phyloP scores from a whole-genome alignment of 2,797 vertebrate genomes.

The Amblyopsis hoosieri region DNA sequence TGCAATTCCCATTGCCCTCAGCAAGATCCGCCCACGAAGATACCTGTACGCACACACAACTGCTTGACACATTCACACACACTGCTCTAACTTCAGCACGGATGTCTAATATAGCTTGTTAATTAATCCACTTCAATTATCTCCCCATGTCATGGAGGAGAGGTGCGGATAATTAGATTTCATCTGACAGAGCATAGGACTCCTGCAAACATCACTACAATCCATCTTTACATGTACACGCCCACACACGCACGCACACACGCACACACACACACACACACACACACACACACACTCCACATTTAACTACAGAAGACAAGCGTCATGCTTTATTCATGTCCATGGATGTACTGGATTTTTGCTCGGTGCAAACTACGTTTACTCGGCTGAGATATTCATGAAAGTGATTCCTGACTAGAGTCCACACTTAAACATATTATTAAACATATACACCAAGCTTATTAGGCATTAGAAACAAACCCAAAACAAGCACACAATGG shows the following conservation, averaged over 20 bases:
- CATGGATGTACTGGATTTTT: constrained; percentile 41
- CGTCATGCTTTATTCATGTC: constrained; percentile 64
- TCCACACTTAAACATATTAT: constrained; percentile 29
- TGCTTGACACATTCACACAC: constrained; percentile 7
- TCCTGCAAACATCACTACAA: constrained; percentile 46
- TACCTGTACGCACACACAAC: constrained; percentile 31
- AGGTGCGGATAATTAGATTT: constrained; percentile 70
- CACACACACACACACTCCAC: constrained; percentile 18
- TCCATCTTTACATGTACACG: constrained; percentile 14
- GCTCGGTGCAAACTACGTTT: constrained; percentile 60
- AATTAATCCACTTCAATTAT: constrained; percentile 66
- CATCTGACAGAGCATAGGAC: constrained; percentile 53
- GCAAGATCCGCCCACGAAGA: constrained; percentile 6
- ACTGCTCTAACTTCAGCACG: constrained; percentile 18
- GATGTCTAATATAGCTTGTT: constrained; percentile 61
- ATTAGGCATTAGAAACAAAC: not conserved
- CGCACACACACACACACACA: constrained; percentile 32
- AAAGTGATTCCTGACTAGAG: constrained; percentile 35
- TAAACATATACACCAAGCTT: not conserved
- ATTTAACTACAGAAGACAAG: constrained; percentile 36
- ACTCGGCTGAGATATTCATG: constrained; percentile 63
- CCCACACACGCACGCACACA: constrained; percentile 1
- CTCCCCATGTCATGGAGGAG: constrained; percentile 55
- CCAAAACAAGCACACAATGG: not conserved
- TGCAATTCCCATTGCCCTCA: constrained; percentile 2